Percentiles rank a stretch among this genome's conserved stretches.
phyloP scores from a whole-genome alignment of 2,888 invertebrate species.

The Nomada goodeniana region DNA sequence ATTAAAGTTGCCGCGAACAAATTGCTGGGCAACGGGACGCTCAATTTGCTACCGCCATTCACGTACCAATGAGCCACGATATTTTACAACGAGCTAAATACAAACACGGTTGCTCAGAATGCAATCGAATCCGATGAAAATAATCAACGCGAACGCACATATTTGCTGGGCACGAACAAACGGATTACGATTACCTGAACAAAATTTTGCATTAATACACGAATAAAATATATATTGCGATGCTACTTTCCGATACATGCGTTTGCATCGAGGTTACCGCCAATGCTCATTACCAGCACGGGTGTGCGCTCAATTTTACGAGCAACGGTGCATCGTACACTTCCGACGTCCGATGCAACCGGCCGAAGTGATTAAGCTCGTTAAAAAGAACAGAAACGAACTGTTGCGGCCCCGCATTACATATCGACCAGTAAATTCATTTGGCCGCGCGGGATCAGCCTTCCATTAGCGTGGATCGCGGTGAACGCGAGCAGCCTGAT shows the following conservation, averaged over 20 bases:
- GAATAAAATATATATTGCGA: too few relatives aligned
- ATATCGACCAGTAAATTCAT: constrained; percentile 24
- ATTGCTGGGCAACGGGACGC: constrained; percentile 12
- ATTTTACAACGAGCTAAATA: background rate
- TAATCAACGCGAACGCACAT: too few relatives aligned
- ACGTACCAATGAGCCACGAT: background rate
- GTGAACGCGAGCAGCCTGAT: background rate
- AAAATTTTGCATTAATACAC: too few relatives aligned
- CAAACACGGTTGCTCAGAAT: background rate
- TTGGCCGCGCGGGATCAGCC: constrained; percentile 7
- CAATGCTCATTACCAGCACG: too few relatives aligned
- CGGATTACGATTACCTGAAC: background rate
- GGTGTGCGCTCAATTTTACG: too few relatives aligned
- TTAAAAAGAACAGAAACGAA: too few relatives aligned
- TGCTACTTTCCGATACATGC: background rate
- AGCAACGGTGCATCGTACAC: too few relatives aligned
- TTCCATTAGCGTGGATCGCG: constrained; percentile 43
- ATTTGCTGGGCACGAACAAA: background rate
- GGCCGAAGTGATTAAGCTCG: too few relatives aligned
- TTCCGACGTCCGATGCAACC: too few relatives aligned
- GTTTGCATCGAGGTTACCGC: too few relatives aligned
- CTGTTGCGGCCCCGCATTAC: background rate
- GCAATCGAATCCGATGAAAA: too few relatives aligned
- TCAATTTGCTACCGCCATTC: constrained; percentile 20
- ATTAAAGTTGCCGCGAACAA: constrained; percentile 60